These are phyloP conservation scores for Aurelia sp. DNA, from an alignment of 30 jellyfish, hydroid and myxozoan species.

Conservation along the genomic window DNA sequence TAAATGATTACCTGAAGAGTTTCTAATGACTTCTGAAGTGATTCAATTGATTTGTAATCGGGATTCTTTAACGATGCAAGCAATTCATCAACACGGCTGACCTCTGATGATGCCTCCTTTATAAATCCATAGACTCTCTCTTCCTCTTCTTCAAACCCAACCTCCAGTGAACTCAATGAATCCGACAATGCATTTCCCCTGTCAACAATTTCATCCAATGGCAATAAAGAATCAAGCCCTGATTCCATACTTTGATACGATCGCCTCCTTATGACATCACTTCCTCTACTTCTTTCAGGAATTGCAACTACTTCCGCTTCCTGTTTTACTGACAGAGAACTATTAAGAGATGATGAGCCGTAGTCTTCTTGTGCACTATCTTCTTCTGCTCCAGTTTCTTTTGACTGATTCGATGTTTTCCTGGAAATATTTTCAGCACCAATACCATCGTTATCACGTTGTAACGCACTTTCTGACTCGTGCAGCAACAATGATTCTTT, in stretches of 20 bases:
- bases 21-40: conserved; percentile 41
- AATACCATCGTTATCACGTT: not conserved
- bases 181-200: conserved; percentile 26
- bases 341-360: not conserved
- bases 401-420: not conserved
- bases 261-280: conserved; percentile 13
- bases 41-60: conserved; percentile 47
- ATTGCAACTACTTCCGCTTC: not conserved
- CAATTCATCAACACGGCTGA: conserved; percentile 39
- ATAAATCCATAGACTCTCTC: conserved; percentile 30
- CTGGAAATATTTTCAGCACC: not conserved
- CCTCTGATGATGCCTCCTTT: conserved; percentile 51
- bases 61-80: conserved; percentile 32
- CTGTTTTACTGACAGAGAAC: not conserved
- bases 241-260: conserved; percentile 50
- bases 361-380: not conserved
- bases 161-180: conserved; percentile 45
- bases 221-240: conserved; percentile 43
- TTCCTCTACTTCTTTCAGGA: not conserved
- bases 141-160: conserved; percentile 55
- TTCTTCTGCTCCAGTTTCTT: not conserved
- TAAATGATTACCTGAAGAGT: conserved; percentile 27
- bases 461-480: too few relatives aligned
- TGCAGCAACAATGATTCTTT: too few relatives aligned
- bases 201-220: conserved; percentile 26